Evolutionary conservation across 2,113 vertebrate species (phyloP).

Genomic region (Zootoca vivipara): DNA sequence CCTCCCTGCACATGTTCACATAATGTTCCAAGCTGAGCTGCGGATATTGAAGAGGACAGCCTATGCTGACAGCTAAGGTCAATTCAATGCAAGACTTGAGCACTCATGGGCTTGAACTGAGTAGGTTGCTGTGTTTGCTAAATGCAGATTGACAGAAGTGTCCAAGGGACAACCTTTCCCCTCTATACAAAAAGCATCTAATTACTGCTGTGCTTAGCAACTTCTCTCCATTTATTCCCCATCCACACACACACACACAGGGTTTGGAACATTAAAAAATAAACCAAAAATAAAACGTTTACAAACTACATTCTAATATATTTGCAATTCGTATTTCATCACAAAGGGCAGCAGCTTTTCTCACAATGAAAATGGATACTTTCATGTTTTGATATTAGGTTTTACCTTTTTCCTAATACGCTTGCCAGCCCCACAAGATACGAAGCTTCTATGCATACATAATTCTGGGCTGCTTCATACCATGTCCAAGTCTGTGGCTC

Average conservation of each 20-base stretch:
- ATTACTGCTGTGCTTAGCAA: constrained; percentile 61
- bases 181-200: constrained; percentile 62
- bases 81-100: constrained; percentile 47
- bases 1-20: neutral
- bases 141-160: constrained; percentile 69
- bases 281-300: neutral
- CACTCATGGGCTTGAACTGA: constrained; percentile 52
- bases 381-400: neutral
- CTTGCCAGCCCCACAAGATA: neutral
- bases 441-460: neutral
- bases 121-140: constrained; percentile 53
- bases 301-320: neutral
- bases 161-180: constrained; percentile 61
- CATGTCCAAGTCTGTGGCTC: neutral
- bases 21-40: constrained; percentile 33
- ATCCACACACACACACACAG: neutral
- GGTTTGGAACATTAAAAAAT: neutral
- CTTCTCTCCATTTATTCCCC: neutral
- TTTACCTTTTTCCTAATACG: neutral
- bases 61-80: constrained; percentile 71
- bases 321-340: neutral
- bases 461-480: neutral
- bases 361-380: neutral
- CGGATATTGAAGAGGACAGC: constrained; percentile 62
- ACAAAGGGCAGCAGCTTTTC: neutral